Base-by-base conservation (phyloP, 2,888 invertebrate genomes). In the Lagria hirta region DNA sequence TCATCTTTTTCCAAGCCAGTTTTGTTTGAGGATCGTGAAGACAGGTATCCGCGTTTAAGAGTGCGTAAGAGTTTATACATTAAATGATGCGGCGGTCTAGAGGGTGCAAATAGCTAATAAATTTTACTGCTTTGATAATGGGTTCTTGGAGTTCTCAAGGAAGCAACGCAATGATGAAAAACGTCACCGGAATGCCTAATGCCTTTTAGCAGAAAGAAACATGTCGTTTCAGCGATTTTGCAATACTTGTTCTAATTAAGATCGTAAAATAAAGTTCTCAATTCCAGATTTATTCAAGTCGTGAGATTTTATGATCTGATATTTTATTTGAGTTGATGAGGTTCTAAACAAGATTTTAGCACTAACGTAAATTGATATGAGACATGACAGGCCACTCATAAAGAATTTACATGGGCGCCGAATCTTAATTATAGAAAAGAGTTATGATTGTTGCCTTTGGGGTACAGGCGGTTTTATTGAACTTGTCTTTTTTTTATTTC, bases 381-480 rank as follows among this genome's bases (percentile, higher is more conserved):
- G 33, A 37, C 34, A 38, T 18, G n/a, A n/a, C 22, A 23, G 15
- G 21, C 33, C 24, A 41, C 12, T 34, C 37, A 20, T 36, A 49
- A 48, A 21, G 32, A 50, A 54, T 54, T 54, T 52, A 49, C 54
- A 54, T 52, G 52, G 49, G 54, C 52, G 54, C 52, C 52, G 47
- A 52, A 51, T 52, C 46, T 49, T 51, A 52, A 54, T 52, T 52
- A 52, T 35, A 13, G 23, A 22, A 47, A 33, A 32, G 42, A 47
- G 22, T 34, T 42, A 37, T 47, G 42, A 21, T 13, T 24, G 17
- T 40, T 16, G 30, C 40, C 32, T 23, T 23, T 16, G 21, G 37
- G 32, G 10, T 33, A 33, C 24, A 16, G 32, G 44, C 44, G 37
- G 33, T 24, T 17, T 22, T 44, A 22, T 44, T 33, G 41, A 41